phyloP scores from a whole-genome alignment of 2,888 invertebrate genomes.

The Apomyelois bistriatella region DNA sequence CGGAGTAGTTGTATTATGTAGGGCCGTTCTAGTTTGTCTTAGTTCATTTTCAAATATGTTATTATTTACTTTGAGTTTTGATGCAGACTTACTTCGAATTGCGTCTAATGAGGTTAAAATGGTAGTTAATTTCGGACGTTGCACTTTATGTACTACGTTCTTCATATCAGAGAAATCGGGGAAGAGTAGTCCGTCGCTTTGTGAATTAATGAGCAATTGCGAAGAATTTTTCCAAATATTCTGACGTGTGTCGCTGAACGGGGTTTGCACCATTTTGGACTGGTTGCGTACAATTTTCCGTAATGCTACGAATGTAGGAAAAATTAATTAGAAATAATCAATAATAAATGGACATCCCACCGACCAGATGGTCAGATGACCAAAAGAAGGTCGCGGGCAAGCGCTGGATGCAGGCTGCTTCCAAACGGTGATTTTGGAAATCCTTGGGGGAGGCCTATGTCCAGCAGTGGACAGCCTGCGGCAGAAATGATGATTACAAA shows the following conservation, averaged over 20 bases:
- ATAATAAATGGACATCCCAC: too few relatives aligned
- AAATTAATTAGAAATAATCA: neutral
- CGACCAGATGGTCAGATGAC: too few relatives aligned
- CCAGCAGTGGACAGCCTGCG: too few relatives aligned
- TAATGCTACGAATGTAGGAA: conserved; percentile 46
- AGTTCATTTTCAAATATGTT: conserved; percentile 33
- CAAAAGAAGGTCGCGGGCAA: too few relatives aligned
- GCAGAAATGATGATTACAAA: too few relatives aligned
- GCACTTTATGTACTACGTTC: conserved; percentile 40
- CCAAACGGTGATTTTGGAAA: too few relatives aligned
- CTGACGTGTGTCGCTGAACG: conserved; percentile 47
- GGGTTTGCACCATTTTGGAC: conserved; percentile 66
- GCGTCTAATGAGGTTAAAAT: conserved; percentile 44
- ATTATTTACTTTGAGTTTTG: conserved; percentile 33
- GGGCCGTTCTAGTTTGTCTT: conserved; percentile 38
- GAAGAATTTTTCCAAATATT: conserved; percentile 28
- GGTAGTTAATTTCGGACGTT: conserved; percentile 48
- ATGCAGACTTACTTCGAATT: conserved; percentile 33
- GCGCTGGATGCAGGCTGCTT: too few relatives aligned
- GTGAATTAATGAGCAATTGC: conserved; percentile 5
- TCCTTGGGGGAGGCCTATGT: too few relatives aligned
- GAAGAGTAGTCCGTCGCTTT: conserved; percentile 30
- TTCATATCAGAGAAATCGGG: conserved; percentile 42
- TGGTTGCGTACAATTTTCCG: conserved; percentile 67
- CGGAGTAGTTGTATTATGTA: conserved; percentile 27